phyloP scores from a whole-genome alignment of 2,113 vertebrate genomes.

The Uria lomvia region DNA sequence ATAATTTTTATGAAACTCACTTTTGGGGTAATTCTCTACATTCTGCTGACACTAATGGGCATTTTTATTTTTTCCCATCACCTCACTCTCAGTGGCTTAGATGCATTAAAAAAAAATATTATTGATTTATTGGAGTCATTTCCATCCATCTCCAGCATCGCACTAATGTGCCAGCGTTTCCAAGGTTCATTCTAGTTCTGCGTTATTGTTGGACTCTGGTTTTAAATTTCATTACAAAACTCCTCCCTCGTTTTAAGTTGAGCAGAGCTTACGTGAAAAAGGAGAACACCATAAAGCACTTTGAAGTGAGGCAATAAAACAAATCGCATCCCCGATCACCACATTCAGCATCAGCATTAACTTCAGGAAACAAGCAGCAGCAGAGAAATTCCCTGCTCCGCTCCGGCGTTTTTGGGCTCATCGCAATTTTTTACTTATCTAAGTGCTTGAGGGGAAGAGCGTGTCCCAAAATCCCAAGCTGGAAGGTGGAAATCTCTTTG shows the following conservation, averaged over 20 bases:
- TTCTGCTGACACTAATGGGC: neutral
- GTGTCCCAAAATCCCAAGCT: neutral
- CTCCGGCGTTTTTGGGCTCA: fast-evolving
- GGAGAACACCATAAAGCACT: neutral
- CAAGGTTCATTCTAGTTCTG: neutral
- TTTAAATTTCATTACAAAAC: neutral
- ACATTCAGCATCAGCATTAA: neutral
- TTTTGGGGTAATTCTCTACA: neutral
- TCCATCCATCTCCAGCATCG: neutral
- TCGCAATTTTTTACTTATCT: neutral
- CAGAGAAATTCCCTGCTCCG: neutral
- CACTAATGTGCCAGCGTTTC: neutral
- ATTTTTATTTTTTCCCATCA: neutral
- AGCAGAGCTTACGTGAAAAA: neutral
- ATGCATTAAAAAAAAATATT: neutral
- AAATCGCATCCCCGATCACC: neutral
- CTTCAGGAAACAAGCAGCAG: neutral
- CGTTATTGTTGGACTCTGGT: neutral
- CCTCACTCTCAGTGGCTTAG: neutral
- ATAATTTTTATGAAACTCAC: fast-evolving
- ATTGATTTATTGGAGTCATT: neutral
- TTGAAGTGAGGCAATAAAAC: neutral
- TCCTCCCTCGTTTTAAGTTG: neutral
- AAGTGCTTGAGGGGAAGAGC: neutral
- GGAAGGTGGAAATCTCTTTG: neutral